Percentiles rank a stretch among this genome's conserved stretches.
These are phyloP conservation scores for Rotaria magnacalcarata DNA, from an alignment of 2,888 invertebrate genomes.

Conservation along the genomic window DNA sequence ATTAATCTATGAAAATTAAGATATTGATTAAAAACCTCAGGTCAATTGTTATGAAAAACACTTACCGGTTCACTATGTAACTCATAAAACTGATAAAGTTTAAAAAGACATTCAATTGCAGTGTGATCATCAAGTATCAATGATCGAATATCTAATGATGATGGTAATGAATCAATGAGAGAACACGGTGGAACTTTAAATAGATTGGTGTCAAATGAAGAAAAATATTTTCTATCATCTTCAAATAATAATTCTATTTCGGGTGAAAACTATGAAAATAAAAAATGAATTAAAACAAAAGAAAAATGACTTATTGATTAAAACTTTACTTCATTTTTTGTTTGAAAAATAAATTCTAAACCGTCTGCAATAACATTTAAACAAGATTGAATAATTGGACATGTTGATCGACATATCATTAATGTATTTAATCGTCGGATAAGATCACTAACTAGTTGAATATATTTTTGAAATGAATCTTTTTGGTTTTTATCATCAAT, in stretches of 20 bases:
- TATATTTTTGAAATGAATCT: background rate
- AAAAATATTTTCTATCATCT: constrained; percentile 2
- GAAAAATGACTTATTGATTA: background rate
- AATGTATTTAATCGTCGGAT: background rate
- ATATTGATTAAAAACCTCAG: background rate
- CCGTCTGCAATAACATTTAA: constrained; percentile 14
- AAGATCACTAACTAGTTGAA: background rate
- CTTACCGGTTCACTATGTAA: constrained; percentile 18
- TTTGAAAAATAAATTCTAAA: constrained; percentile 14
- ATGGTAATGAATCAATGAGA: background rate
- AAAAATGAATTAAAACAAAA: background rate
- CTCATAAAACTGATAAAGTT: constrained; percentile 22
- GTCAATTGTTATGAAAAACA: background rate
- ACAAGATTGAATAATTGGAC: constrained; percentile 29
- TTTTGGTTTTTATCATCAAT: too few species aligned
- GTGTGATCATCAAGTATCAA: background rate
- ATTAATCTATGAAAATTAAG: background rate
- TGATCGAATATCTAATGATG: background rate
- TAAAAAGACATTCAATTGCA: background rate
- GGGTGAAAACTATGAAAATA: background rate
- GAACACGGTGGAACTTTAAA: background rate
- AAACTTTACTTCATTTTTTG: background rate
- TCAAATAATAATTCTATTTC: background rate
- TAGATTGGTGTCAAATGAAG: background rate
- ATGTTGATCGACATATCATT: background rate